These are phyloP conservation scores for Pristionchus arcanus DNA, from an alignment of 2,888 invertebrate genomes.

Conservation along the genomic window DNA sequence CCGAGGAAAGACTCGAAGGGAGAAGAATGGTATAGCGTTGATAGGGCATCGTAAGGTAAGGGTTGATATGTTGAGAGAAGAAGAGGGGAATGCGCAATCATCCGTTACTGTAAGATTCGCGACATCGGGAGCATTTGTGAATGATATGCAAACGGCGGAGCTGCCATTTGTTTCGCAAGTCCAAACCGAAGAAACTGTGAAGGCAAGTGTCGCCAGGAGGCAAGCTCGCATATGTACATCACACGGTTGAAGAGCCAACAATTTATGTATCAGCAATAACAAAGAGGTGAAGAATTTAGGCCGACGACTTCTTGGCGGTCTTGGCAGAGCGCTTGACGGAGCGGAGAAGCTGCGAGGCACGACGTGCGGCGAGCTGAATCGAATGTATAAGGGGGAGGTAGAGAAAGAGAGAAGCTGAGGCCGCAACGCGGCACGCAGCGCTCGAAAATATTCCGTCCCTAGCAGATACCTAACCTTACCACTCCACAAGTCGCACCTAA, in stretches of 20 bases:
- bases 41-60: conserved; percentile 19
- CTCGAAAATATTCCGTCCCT: background rate
- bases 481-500: background rate
- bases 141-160: background rate
- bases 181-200: conserved; percentile 14
- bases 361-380: conserved; percentile 69
- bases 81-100: conserved; percentile 38
- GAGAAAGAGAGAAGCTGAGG: conserved; percentile 53
- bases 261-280: conserved; percentile 46
- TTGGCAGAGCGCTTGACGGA: conserved; percentile 64
- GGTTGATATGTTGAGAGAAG: background rate
- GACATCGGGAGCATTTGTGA: background rate
- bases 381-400: conserved; percentile 52
- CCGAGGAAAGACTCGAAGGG: background rate
- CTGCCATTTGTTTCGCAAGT: conserved; percentile 4
- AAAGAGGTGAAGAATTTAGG: conserved; percentile 26
- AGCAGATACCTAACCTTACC: background rate
- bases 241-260: conserved; percentile 51
- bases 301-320: conserved; percentile 60
- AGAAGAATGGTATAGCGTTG: background rate
- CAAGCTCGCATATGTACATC: conserved; percentile 51
- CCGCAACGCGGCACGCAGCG: conserved; percentile 55
- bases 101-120: background rate
- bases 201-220: conserved; percentile 52
- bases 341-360: conserved; percentile 69